phyloP scores from a whole-genome alignment of 1,140 invertebrate genomes.

The Drosophila nikananu region DNA sequence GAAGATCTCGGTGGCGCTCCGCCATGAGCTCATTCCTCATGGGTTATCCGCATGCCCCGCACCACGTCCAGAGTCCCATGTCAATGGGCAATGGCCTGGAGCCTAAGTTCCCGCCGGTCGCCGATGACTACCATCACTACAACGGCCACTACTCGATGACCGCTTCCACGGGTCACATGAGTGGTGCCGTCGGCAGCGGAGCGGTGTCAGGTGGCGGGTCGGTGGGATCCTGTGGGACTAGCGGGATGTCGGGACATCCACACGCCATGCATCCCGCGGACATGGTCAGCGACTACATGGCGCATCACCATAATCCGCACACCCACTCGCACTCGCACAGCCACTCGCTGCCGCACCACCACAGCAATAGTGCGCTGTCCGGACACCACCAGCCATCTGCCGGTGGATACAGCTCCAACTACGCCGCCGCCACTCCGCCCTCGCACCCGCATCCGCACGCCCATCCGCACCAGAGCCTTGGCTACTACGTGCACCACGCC shows the following conservation, averaged over 20 bases:
- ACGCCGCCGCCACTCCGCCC: conserved; percentile 81
- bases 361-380: conserved; percentile 78
- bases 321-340: conserved; percentile 61
- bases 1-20: conserved; percentile 11
- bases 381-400: conserved; percentile 78
- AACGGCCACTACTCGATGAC: conserved; percentile 84
- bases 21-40: conserved; percentile 85
- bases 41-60: conserved; percentile 85
- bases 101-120: conserved; percentile 84
- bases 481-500: conserved; percentile 78
- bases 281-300: conserved; percentile 84
- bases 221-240: conserved; percentile 32
- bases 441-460: conserved; percentile 68
- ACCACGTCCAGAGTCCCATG: conserved; percentile 86
- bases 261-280: conserved; percentile 82
- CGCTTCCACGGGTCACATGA: conserved; percentile 81
- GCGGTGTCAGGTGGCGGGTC: conserved; percentile 33
- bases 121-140: conserved; percentile 84
- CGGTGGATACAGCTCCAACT: conserved; percentile 75
- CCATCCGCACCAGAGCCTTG: conserved; percentile 78
- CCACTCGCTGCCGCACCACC: conserved; percentile 77
- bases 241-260: conserved; percentile 76
- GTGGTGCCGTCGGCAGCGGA: conserved; percentile 41
- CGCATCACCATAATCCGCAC: conserved; percentile 70
- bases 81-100: conserved; percentile 81